Evolutionary conservation across 1,140 invertebrate genomes (phyloP), one percentile per base, ranked within the genome.

Genomic region (Drosophila parabipectinata): DNA sequence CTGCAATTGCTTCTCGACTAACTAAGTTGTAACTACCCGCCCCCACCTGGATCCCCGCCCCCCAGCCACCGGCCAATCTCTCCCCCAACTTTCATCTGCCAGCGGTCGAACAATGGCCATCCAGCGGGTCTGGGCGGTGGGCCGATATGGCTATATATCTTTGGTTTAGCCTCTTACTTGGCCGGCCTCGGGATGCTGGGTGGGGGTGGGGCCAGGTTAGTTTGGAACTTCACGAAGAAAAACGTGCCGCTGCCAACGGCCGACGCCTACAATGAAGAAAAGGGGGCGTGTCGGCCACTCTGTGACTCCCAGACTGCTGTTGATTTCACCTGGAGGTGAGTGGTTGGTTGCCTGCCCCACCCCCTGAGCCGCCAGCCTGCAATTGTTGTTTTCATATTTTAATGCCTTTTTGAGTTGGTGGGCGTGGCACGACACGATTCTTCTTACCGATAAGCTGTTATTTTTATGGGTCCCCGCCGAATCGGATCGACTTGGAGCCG

Each of bases 301-400:
- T 64, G 63, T 45, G 63, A 64, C 63, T 67, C 47, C 58, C 63
- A 67, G 66, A 60, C 74, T 62, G 82, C 81, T 78, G 78, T 84
- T 76, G 80, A 85, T 84, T 83, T 85, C 80, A 84, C 81, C 80
- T 62, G 66, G 64, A 83, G 80, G 73, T 67, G 58, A 32, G 21
- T 63, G 2, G 50, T 28, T 12, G 8, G 41, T 9, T 9, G n/a
- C 4, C 15, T 9, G n/a, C 4, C 24, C 41, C 52, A 28, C 45
- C 56, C 45, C 18, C 44, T 10, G 30, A 30, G 21, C 66, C 54
- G 28, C 18, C 18, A 18, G 8, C 57, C 44, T 41, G 76, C 84
- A 84, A 88, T 89, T 89, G 84, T 88, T 83, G 79, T 83, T 88
- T 71, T 89, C 79, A 88, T 89, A 89, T 89, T 88, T 89, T 87